Evolutionary conservation across 2,888 invertebrate species (phyloP), one percentile per base, ranked within the genome.

Genomic region (Dicyrtoma fusca): DNA sequence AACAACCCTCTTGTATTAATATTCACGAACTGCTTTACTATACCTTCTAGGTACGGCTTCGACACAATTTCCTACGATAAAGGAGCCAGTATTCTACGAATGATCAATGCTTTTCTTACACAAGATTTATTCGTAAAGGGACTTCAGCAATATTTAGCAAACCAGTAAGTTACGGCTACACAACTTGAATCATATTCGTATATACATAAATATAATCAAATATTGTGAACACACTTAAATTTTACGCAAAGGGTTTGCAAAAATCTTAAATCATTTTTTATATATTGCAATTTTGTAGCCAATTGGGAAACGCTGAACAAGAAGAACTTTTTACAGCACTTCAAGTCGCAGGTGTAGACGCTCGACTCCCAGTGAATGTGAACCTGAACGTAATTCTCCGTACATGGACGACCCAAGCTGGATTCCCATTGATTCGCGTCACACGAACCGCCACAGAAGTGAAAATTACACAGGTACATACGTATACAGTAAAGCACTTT

Each of bases 61-160:
- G 70, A 70, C 34, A 62, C 19, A 25, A 47, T 65, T n/a, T 45
- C 88, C 0, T 92, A 92, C 81, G 87, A 87, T 76, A 92, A 92
- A 82, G 90, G 89, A n/a, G 68, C 72, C 14, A 66, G 66, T 21
- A 62, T 71, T 8, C n/a, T 78, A 19, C 62, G 79, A 11, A 79
- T 79, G 79, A 76, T 74, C 69, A 42, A 75, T 11, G 59, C 61
- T 11, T 75, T 77, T 47, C 57, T 79, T 0, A 63, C 72, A 0
- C 73, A 74, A 57, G 21, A 49, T 1, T n/a, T 69, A 5, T 74
- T 77, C 59, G 55, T 47, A 23, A 55, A 14, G 11, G 76, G 63
- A 8, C 44, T 79, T 25, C 73, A 66, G 11, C 26, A 59, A 10
- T 78, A 76, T 49, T 49, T 79, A 3, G 65, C 73, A 2, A 57